Conservation (phyloP, 2,113 vertebrate species). For the Hipposideros armiger region DNA sequence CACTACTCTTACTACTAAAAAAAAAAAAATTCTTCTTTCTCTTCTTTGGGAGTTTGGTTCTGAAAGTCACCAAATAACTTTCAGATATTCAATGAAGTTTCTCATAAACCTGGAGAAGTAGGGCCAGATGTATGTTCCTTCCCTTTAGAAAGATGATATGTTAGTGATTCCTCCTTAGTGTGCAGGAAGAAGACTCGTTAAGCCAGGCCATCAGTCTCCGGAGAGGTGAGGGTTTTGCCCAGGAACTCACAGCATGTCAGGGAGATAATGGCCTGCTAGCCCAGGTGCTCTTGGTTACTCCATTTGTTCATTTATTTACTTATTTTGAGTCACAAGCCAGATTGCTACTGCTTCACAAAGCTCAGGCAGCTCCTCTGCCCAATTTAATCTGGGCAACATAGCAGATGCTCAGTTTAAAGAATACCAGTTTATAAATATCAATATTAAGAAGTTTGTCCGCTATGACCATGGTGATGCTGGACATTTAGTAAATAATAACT, state of each 20-base stretch:
- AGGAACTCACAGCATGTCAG: neutral
- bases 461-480: neutral
- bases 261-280: neutral
- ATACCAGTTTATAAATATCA: neutral
- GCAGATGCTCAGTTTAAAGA: neutral
- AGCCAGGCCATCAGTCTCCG: neutral
- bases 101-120: neutral
- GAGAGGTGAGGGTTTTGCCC: neutral
- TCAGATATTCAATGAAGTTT: neutral
- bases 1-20: neutral
- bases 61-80: slow-evolving; percentile 29
- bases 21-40: neutral
- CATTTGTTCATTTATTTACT: neutral
- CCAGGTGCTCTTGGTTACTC: neutral
- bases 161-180: neutral
- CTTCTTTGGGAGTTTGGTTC: neutral
- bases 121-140: neutral
- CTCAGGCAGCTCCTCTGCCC: neutral
- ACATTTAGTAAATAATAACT: neutral
- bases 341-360: neutral
- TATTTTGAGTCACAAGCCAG: neutral
- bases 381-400: neutral
- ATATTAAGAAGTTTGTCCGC: neutral
- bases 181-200: neutral
- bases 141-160: neutral